Conservation (phyloP, 2,113 vertebrate species). For the Ochotona curzoniae region DNA sequence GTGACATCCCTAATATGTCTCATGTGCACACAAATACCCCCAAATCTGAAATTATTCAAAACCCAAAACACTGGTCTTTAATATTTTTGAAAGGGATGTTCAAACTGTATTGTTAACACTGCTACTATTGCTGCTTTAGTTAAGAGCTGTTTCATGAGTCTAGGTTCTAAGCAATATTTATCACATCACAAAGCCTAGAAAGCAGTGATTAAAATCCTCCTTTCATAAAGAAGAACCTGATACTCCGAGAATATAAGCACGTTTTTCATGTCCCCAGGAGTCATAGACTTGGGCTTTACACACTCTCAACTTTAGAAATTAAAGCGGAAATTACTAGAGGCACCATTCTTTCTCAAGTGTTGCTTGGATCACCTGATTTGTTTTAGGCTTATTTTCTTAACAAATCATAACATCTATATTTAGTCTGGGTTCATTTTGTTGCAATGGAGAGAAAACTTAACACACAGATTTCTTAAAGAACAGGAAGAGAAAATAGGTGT, state of each 20-base stretch:
- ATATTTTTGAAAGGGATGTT: neutral
- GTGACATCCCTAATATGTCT: neutral
- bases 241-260: neutral
- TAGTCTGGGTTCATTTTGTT: neutral
- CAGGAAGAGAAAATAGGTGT: neutral
- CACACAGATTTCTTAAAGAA: neutral
- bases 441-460: neutral
- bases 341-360: neutral
- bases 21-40: neutral
- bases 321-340: neutral
- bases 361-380: neutral
- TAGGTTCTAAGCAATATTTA: neutral
- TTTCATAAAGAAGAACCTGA: neutral
- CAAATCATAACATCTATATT: neutral
- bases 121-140: neutral
- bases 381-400: constrained; percentile 1
- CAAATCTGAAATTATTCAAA: neutral
- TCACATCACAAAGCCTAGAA: neutral
- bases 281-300: neutral
- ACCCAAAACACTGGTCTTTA: neutral
- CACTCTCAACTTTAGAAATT: neutral
- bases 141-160: neutral
- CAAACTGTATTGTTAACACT: neutral
- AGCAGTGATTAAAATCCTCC: neutral
- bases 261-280: neutral